Evolutionary conservation across 1,140 invertebrate genomes (phyloP).

Genomic region (Tetraneura akinire): DNA sequence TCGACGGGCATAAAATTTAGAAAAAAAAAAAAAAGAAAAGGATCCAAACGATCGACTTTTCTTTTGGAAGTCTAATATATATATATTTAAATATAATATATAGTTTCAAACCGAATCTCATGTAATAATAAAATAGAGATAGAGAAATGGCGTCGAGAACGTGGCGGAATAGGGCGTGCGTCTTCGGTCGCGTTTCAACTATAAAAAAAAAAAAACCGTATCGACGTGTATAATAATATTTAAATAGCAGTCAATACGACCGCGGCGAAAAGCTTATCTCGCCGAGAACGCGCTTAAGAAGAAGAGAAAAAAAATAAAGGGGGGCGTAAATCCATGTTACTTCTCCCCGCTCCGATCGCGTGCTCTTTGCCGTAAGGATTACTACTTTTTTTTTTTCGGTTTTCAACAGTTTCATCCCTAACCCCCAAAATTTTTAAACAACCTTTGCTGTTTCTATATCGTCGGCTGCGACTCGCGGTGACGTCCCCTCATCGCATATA

Average conservation of each 20-base stretch:
- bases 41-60: background rate
- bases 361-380: slow-evolving; percentile 42
- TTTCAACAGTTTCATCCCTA: slow-evolving; percentile 18
- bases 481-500: background rate
- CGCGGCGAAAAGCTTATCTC: slow-evolving; percentile 35
- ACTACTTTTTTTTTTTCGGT: slow-evolving; percentile 27
- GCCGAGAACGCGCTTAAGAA: slow-evolving; percentile 27
- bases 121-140: background rate
- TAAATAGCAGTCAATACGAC: slow-evolving; percentile 23
- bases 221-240: slow-evolving; percentile 22
- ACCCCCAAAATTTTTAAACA: slow-evolving; percentile 42
- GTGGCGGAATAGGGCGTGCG: background rate
- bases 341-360: background rate
- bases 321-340: slow-evolving; percentile 49
- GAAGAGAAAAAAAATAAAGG: background rate
- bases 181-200: background rate
- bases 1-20: no score
- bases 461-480: background rate
- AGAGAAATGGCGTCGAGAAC: no score
- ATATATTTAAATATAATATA: no score
- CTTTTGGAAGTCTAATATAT: no score
- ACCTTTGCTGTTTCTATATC: slow-evolving; percentile 38
- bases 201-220: slow-evolving; percentile 20
- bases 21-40: background rate
- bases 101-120: no score